Evolutionary conservation across 1,140 invertebrate species (phyloP), one percentile per base, ranked within the genome.

Genomic region (Manduca sexta): DNA sequence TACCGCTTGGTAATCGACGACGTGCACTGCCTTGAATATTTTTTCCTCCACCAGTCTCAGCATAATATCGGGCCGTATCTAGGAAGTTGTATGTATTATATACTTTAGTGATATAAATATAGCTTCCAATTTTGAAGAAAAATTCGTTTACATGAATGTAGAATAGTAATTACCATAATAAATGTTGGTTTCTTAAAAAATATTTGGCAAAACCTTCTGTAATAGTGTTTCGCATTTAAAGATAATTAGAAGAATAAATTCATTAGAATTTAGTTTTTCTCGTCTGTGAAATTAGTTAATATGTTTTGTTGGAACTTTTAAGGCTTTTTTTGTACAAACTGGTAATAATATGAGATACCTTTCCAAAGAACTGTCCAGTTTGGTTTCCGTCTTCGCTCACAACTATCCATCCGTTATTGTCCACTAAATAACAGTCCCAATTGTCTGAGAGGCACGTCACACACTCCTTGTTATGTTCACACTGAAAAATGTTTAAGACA

Each of bases 1-100:
- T 1, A 97, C 92, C 0, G 93, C 95, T 84, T 97, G 96, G 80
- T 97, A 97, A 80, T 98, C 96, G 52, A 92, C 93, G 34, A 97
- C 90, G 30, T 88, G 88, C 3, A 96, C 91, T 53, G 89, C 88
- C 54, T 91, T 91, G 75, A 92, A 98, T 14, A 97, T 91, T 13
- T 91, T 90, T 26, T 93, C 91, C 40, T 92, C 88, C 0, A 97
- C 90, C 41, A 98, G 80, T 38, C 88, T 90, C 39, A 88, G 83
- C 92, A 97, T 95, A 2, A 97, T 90, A 14, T 93, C 91, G 17
- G 93, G 90, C 42, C 90, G 65, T 29, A 85, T 63, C 82, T 85
- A 42, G 26, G 56, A 49, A 37, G 10, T 45, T 41, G 39, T 11
- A 41, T 26, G 2, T 1, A n/a, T n/a, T n/a, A n/a, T n/a, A n/a